Evolutionary conservation across 2,113 vertebrate genomes (phyloP).

Genomic region (Phalacrocorax brasilianus): DNA sequence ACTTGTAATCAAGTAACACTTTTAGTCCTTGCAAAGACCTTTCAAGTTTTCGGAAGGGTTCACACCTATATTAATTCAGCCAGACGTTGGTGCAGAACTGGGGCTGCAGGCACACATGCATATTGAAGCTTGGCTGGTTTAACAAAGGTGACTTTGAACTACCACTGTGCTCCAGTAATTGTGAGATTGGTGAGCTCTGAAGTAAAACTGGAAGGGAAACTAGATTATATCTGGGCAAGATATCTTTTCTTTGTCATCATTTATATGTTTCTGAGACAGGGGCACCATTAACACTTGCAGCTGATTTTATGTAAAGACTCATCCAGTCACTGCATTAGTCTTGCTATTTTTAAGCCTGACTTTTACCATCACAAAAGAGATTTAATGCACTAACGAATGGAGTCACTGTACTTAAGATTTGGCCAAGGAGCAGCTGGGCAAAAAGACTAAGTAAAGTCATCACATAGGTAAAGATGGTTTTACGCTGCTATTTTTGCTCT

Average conservation of each 20-base stretch:
- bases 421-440: neutral
- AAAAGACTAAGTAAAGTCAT: neutral
- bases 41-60: neutral
- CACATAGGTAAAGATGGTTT: neutral
- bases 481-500: neutral
- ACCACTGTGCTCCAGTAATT: neutral
- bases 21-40: conserved; percentile 21
- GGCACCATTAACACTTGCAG: neutral
- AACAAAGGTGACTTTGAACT: conserved; percentile 38
- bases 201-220: neutral
- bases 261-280: neutral
- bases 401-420: neutral
- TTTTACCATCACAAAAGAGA: neutral
- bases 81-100: neutral
- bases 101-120: neutral
- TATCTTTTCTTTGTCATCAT: neutral
- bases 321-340: neutral
- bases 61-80: neutral
- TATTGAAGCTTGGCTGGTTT: neutral
- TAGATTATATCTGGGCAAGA: neutral
- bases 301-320: neutral
- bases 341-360: conserved; percentile 1
- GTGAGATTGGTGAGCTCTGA: neutral
- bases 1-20: neutral
- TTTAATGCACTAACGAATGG: neutral